Conservation (phyloP, 2,113 vertebrate genomes). For the Tricholaema leucomelas region DNA sequence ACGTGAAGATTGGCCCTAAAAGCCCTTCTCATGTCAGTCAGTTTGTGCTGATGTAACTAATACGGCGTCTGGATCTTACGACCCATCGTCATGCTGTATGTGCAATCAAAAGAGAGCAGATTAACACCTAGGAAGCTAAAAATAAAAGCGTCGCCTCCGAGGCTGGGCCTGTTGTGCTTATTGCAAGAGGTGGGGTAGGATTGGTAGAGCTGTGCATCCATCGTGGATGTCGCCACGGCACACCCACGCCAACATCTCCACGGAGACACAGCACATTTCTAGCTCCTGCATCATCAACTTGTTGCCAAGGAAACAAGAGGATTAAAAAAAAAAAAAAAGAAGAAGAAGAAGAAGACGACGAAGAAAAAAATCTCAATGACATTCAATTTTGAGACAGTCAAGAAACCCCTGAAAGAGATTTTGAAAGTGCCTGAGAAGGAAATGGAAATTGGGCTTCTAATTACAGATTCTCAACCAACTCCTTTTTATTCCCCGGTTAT, state of each 20-base stretch:
- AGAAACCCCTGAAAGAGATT: constrained; percentile 77
- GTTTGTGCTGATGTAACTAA: constrained; percentile 49
- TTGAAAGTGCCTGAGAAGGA: constrained; percentile 70
- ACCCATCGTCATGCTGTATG: constrained; percentile 10
- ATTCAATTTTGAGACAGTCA: constrained; percentile 79
- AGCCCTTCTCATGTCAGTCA: constrained; percentile 3
- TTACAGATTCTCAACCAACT: constrained; percentile 75
- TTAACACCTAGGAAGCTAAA: constrained; percentile 44
- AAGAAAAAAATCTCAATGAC: constrained; percentile 72
- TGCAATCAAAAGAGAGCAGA: constrained; percentile 35
- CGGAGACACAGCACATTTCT: constrained; percentile 76
- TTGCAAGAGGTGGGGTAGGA: constrained; percentile 36
- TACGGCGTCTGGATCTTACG: constrained; percentile 14
- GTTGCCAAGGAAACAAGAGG: constrained; percentile 83
- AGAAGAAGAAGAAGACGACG: background rate
- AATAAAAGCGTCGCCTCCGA: constrained; percentile 45
- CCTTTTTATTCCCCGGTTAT: constrained; percentile 66
- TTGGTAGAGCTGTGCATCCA: constrained; percentile 57
- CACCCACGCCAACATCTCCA: constrained; percentile 78
- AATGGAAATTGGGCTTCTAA: constrained; percentile 76
- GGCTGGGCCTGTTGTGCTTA: constrained; percentile 6
- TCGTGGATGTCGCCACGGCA: constrained; percentile 65
- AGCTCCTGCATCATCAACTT: constrained; percentile 78
- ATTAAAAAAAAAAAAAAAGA: background rate
- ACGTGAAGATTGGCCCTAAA: background rate